Evolutionary conservation across 2,797 vertebrate genomes (phyloP).

Genomic region (Xenopus petersii): DNA sequence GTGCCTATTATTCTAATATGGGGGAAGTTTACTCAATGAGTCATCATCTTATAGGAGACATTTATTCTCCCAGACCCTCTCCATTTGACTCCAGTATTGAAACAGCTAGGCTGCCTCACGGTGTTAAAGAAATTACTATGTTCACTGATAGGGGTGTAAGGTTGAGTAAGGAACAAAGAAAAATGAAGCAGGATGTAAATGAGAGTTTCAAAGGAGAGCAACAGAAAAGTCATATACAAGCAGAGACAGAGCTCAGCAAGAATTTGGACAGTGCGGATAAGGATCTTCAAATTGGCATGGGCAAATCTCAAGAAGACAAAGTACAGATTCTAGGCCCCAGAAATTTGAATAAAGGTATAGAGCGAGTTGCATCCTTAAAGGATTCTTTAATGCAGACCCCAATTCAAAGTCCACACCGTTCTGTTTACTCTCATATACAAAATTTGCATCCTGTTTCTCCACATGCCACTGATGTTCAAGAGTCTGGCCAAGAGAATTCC

Average conservation of each 20-base stretch:
- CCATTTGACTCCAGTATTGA: constrained; percentile 5
- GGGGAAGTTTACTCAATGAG: constrained; percentile 8
- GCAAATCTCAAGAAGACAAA: neutral
- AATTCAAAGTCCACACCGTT: constrained; percentile 31
- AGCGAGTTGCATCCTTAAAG: accelerated
- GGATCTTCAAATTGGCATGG: constrained; percentile 55
- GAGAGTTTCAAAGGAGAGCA: neutral
- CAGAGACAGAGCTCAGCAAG: constrained; percentile 52
- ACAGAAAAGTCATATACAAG: neutral
- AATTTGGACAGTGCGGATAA: constrained; percentile 59
- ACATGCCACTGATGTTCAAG: neutral
- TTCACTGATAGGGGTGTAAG: neutral
- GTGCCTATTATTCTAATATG: constrained; percentile 5
- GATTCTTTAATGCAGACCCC: neutral
- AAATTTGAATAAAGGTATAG: constrained; percentile 13
- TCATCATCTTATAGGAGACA: constrained; percentile 1
- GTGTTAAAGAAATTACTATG: neutral
- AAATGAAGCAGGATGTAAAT: neutral
- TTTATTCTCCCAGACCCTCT: constrained; percentile 10
- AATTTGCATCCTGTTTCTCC: neutral
- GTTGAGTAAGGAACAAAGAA: neutral
- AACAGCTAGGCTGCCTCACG: neutral
- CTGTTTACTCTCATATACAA: neutral
- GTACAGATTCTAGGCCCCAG: neutral
- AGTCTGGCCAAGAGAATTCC: neutral